Conservation (phyloP, 2,888 invertebrate genomes). For the Cremastinae sp. region DNA sequence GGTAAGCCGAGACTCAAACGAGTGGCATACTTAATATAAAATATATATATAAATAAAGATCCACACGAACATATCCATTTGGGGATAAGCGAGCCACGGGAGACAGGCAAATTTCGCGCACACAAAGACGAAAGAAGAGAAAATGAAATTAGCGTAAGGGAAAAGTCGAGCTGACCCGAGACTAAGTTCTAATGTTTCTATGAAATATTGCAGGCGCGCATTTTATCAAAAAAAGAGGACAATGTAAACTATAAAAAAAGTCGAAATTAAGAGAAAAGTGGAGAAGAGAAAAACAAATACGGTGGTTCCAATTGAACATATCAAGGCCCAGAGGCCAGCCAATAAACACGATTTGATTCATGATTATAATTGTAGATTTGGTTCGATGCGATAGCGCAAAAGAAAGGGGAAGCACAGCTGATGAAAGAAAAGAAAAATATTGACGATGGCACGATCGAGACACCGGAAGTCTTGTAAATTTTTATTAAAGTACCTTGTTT, state of each 20-base stretch:
- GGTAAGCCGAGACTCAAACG: no score
- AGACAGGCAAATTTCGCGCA: background rate
- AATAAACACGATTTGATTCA: constrained; percentile 68
- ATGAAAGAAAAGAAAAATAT: constrained; percentile 32
- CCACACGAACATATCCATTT: background rate
- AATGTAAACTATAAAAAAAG: constrained; percentile 15
- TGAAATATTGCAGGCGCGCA: constrained; percentile 23
- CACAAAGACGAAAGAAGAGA: constrained; percentile 13
- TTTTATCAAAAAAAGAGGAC: constrained; percentile 28
- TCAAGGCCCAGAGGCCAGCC: constrained; percentile 72
- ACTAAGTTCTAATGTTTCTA: constrained; percentile 15
- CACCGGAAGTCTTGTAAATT: constrained; percentile 12
- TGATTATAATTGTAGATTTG: constrained; percentile 69
- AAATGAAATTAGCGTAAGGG: constrained; percentile 21
- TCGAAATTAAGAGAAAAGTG: background rate
- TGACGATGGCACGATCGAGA: constrained; percentile 47
- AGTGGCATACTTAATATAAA: no score
- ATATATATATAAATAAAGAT: background rate
- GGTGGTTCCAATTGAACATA: constrained; percentile 75
- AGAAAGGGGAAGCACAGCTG: constrained; percentile 57
- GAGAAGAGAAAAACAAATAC: constrained; percentile 57
- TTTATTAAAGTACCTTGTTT: background rate
- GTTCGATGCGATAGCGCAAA: constrained; percentile 68
- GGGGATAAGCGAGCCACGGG: background rate
- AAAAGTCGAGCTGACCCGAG: constrained; percentile 25